Evolutionary conservation across 1,140 invertebrate genomes (phyloP).

Genomic region (Battus philenor): DNA sequence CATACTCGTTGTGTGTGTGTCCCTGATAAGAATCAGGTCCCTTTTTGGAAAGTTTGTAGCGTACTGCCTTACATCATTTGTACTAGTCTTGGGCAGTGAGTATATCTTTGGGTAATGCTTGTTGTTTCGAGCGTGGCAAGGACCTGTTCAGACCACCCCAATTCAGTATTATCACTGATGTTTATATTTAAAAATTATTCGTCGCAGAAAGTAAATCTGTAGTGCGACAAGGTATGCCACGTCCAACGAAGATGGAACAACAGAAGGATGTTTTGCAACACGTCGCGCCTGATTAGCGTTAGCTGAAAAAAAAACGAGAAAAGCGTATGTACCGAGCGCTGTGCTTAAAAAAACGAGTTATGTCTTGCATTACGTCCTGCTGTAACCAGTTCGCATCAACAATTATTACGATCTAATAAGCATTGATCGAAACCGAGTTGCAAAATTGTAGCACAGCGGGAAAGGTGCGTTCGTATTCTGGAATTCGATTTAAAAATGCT

Average conservation of each 20-base stretch:
- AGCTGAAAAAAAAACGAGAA: constrained; percentile 24
- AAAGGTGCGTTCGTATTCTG: constrained; percentile 2
- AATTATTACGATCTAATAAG: constrained; percentile 51
- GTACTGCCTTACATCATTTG: no score
- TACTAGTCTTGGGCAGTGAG: no score
- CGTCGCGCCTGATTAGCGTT: constrained; percentile 17
- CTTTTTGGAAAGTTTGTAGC: no score
- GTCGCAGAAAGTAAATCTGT: no score
- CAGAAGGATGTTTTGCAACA: constrained; percentile 18
- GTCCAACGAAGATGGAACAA: constrained; percentile 13
- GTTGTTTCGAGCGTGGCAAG: no score
- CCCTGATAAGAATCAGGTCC: no score
- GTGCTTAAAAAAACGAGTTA: constrained; percentile 23
- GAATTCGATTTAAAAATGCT: no score
- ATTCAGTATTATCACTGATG: no score
- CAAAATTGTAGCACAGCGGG: constrained; percentile 7
- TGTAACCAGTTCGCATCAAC: constrained; percentile 25
- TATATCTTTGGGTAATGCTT: no score
- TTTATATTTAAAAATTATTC: no score
- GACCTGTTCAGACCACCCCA: no score
- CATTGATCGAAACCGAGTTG: constrained; percentile 24
- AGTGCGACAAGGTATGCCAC: background rate
- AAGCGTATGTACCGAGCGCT: background rate
- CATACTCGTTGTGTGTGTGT: no score
- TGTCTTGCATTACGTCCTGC: constrained; percentile 37